These are phyloP conservation scores for Bradypus variegatus DNA, from an alignment of 2,797 vertebrate species.

Conservation along the genomic window DNA sequence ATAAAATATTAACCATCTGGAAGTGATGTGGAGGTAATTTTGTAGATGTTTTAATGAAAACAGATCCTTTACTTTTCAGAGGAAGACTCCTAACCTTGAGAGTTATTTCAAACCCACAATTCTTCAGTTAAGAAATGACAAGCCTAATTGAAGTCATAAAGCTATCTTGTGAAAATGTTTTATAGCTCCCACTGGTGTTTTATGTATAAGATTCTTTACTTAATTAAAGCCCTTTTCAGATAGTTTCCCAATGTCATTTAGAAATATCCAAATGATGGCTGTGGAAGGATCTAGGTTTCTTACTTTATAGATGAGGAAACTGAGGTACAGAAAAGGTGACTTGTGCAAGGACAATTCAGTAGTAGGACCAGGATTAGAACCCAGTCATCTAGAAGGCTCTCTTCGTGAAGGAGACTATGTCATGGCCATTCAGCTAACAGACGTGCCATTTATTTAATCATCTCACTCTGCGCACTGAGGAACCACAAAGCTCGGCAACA, in stretches of 20 bases:
- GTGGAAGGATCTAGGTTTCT: background rate
- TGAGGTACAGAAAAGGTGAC: background rate
- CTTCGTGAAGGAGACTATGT: background rate
- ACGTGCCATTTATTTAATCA: background rate
- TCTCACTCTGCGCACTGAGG: background rate
- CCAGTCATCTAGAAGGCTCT: background rate
- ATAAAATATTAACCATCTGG: background rate
- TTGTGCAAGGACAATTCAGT: background rate
- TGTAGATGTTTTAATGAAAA: background rate
- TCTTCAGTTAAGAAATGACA: background rate
- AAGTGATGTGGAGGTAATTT: background rate
- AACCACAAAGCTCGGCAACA: no score
- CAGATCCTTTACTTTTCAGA: background rate
- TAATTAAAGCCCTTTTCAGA: background rate
- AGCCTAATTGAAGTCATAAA: background rate
- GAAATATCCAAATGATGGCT: background rate
- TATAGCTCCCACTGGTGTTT: background rate
- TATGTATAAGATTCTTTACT: background rate
- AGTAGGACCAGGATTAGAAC: background rate
- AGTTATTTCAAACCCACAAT: background rate
- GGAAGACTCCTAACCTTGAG: background rate
- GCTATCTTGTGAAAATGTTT: background rate
- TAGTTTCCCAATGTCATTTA: background rate
- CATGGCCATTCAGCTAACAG: no score
- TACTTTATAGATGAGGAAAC: background rate